Evolutionary conservation across 2,888 invertebrate genomes (phyloP), one percentile per base, ranked within the genome.

Genomic region (Trichacis sp.): DNA sequence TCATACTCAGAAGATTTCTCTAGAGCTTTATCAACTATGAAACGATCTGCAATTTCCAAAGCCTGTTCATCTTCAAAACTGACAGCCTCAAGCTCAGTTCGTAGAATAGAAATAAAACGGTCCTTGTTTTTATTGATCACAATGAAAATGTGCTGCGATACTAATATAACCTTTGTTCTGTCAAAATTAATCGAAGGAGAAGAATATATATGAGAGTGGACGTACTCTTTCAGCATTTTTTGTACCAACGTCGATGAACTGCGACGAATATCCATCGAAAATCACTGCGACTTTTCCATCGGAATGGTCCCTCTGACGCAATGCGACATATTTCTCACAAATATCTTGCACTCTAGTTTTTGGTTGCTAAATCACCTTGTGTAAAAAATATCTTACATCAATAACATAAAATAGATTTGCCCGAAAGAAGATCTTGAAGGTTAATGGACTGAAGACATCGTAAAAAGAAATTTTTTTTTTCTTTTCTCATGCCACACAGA

Each of bases 151-250:
- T 76, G 64, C 73, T 75, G 76, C 50, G 70, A 72, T 59, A 68
- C 70, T 71, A 72, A 66, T 54, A 78, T 77, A 68, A 67, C 51
- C 70, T 76, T 79, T 66, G 71, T 73, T 76, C 76, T 74, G 6
- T 55, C 11, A 9, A 33, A 33, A 2, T 33, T n/a, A 33, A 33
- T 33, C 2, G 33, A 11, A 46, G 56, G 46, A 15, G 36, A 14
- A 36, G 47, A 33, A 12, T 63, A 55, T 12, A 45, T 18, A 2
- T 38, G 40, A 9, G 47, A 29, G 4, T 52, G n/a, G 30, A 15
- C 52, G 52, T n/a, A 3, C 11, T 36, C 14, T 9, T 14, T 45
- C 51, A 5, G 30, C n/a, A 11, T 1, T 11, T 20, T 51, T 58
- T n/a, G 33, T 51, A 3, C 19, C 24, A 20, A 6, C 36, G 24